These are phyloP conservation scores for Gari tellinella DNA, from an alignment of 2,888 invertebrate genomes.

Conservation along the genomic window DNA sequence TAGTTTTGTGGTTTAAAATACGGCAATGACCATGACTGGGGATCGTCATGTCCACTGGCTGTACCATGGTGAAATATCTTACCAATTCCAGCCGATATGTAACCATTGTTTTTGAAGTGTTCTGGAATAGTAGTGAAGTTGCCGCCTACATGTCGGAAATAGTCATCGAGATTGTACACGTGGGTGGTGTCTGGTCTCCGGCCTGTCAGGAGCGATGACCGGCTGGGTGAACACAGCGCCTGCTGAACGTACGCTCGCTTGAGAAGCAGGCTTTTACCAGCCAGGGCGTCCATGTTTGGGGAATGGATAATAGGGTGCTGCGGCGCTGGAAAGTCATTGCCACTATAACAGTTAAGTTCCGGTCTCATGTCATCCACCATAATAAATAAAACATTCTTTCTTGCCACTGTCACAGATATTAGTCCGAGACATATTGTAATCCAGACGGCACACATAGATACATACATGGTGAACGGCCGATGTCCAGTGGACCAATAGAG, in stretches of 20 bases:
- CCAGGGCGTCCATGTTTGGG: conserved; percentile 90
- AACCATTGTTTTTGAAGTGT: conserved; percentile 62
- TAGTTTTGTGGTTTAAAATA: conserved; percentile 53
- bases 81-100: conserved; percentile 56
- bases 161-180: conserved; percentile 53
- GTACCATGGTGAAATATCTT: conserved; percentile 61
- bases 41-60: conserved; percentile 59
- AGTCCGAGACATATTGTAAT: not conserved
- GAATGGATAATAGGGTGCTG: conserved; percentile 87
- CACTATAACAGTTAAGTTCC: conserved; percentile 45
- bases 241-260: conserved; percentile 90
- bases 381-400: conserved; percentile 60
- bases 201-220: conserved; percentile 65
- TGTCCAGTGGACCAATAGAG: too few species aligned
- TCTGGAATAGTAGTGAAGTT: conserved; percentile 66
- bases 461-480: too few species aligned
- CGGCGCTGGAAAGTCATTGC: conserved; percentile 47
- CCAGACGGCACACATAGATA: too few species aligned
- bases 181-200: conserved; percentile 67
- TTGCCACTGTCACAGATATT: not conserved
- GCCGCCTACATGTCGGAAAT: conserved; percentile 61
- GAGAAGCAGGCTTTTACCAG: conserved; percentile 88
- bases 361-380: conserved; percentile 56
- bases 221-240: conserved; percentile 94
- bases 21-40: conserved; percentile 68